Percentiles rank a stretch among this genome's conserved stretches.
Evolutionary conservation across 2,113 vertebrate species (phyloP).

Genomic region (Pomatorhinus ruficollis): DNA sequence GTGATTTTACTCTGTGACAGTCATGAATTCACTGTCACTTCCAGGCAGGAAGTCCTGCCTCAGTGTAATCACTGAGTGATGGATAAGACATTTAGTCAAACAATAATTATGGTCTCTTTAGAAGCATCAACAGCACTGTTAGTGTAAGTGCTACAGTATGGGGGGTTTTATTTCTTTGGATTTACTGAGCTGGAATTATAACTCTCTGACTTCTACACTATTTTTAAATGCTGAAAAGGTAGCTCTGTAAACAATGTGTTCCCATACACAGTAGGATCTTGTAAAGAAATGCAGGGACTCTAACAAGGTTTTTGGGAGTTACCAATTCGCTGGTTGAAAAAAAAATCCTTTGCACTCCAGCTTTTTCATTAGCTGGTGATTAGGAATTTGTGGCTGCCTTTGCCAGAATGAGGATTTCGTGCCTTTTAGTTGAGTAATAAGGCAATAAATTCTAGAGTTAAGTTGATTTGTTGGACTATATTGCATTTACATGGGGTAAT

Average conservation of each 20-base stretch:
- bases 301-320: not conserved
- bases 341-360: not conserved
- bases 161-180: accelerated
- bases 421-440: not conserved
- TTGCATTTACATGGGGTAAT: not conserved
- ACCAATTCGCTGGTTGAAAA: not conserved
- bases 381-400: not conserved
- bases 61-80: not conserved
- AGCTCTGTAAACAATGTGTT: not conserved
- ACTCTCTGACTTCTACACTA: not conserved
- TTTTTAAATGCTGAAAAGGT: not conserved
- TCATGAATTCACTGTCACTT: not conserved
- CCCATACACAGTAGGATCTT: not conserved
- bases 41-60: not conserved
- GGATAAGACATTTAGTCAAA: not conserved
- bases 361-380: not conserved
- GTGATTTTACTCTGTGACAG: not conserved
- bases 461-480: not conserved
- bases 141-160: not conserved
- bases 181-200: not conserved
- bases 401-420: not conserved
- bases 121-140: not conserved
- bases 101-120: accelerated
- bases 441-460: not conserved
- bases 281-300: not conserved